A percentile compares a stretch with the other conserved stretches of the same genome.
These are phyloP conservation scores for Magallana gigas DNA, from an alignment of 1,140 invertebrate species.

Conservation along the genomic window DNA sequence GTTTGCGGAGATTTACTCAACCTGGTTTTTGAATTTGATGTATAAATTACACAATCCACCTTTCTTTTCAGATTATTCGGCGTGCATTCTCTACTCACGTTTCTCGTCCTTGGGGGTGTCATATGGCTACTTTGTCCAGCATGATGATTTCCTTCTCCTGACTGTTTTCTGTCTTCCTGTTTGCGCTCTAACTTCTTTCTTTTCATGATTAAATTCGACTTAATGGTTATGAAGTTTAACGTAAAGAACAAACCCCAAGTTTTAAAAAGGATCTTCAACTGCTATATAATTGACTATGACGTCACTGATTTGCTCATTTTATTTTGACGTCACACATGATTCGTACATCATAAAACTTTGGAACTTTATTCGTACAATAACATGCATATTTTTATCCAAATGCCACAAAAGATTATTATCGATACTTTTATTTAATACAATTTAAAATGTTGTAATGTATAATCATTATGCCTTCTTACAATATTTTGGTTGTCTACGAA, in stretches of 20 bases:
- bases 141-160: not conserved
- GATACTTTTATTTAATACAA: too few species aligned
- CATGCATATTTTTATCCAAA: too few species aligned
- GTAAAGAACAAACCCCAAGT: too few species aligned
- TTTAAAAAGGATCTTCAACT: not conserved
- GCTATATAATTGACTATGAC: not conserved
- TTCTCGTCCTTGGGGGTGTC: not conserved
- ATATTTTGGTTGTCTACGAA: too few species aligned
- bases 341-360: too few species aligned
- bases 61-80: slow-evolving; percentile 2
- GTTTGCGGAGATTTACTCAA: too few species aligned
- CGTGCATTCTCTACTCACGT: not conserved
- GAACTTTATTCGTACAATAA: too few species aligned
- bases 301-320: not conserved
- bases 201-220: not conserved
- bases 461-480: too few species aligned
- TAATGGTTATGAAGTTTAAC: too few species aligned
- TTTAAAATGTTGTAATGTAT: too few species aligned
- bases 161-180: not conserved
- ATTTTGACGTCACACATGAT: not conserved
- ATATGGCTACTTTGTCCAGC: not conserved
- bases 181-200: not conserved
- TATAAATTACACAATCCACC: not conserved
- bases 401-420: too few species aligned
- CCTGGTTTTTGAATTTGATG: too few species aligned